These are phyloP conservation scores for Hipposideros armiger DNA, from an alignment of 2,113 vertebrate species.

Conservation along the genomic window DNA sequence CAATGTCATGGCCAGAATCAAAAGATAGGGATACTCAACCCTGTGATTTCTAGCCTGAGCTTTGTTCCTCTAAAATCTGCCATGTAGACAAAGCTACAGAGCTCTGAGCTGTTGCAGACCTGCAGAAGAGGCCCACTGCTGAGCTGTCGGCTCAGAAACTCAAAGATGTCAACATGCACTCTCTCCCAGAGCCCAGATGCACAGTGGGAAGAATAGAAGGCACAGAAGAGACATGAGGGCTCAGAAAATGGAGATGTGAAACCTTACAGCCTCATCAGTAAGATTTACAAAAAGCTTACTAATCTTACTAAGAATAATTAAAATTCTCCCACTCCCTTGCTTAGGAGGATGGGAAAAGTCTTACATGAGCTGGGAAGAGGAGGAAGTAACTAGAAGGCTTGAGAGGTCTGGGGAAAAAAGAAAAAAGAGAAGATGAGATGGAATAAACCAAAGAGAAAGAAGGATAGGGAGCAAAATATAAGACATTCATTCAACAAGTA, in stretches of 20 bases:
- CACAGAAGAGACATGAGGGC: not conserved
- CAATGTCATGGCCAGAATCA: not conserved
- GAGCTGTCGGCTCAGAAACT: not conserved
- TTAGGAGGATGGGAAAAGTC: not conserved
- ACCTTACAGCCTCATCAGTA: not conserved
- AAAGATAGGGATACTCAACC: not conserved
- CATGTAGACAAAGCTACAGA: not conserved
- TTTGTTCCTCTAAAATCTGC: not conserved
- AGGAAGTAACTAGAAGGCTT: not conserved
- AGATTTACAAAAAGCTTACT: not conserved
- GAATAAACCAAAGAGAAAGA: conserved; percentile 33
- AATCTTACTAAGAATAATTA: not conserved
- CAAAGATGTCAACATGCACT: not conserved
- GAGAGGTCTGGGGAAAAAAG: not conserved
- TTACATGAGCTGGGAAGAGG: not conserved
- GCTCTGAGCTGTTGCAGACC: not conserved
- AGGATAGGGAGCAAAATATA: not conserved
- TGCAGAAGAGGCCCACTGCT: not conserved
- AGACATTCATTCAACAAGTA: conserved; percentile 14
- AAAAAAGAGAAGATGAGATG: not conserved
- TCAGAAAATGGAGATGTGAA: not conserved
- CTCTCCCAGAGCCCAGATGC: not conserved
- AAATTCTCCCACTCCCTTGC: not conserved
- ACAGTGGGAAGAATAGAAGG: not conserved
- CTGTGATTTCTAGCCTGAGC: not conserved